Base-by-base conservation (phyloP, 1,140 invertebrate genomes). In the Sitodiplosis mosellana region DNA sequence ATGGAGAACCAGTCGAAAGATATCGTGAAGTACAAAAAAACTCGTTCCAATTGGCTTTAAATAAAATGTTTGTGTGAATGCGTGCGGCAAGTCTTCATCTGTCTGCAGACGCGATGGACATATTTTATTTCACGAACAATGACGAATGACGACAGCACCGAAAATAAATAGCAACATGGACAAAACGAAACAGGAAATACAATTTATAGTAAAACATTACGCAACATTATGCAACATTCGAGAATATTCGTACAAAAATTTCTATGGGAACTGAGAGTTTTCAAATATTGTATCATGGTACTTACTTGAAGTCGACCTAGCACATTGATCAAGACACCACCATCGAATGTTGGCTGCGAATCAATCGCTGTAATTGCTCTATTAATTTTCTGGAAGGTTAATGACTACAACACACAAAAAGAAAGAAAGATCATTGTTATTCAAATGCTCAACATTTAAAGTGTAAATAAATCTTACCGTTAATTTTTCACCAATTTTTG, bases 301-400 rank as follows among this genome's bases (percentile, higher is more conserved):
- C 61, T 72, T 73, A 92, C 89, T 80, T 94, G 83, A 58, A 95
- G 71, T 70, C 89, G 81, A 57, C 90, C 91, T 51, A 94, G 70
- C 34, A 94, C 90, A 73, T 87, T 88, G 53, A 94, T 89, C 63
- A 94, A 66, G 51, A 95, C 82, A 49, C 91, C 89, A 40, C 90
- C 90, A 70, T 94, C 90, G 59, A 89, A 90, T 76, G 87, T 94
- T 37, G 90, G 91, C 68, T 94, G 91, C 49, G 84, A 89, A 65
- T 95, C 91, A 41, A 93, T 79, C n/a, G 85, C 80, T 48, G 90
- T 92, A 61, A 94, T 83, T 60, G 83, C 74, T 68, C 90, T 80
- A 61, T 78, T 80, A 56, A 95, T 94, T 70, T 90, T 91, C 76
- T 91, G 85, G 75, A 94, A 94, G 50, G 75, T 74, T 66, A 94